phyloP scores from a whole-genome alignment of 2,797 vertebrate species.

The Falco novaeseelandiae region DNA sequence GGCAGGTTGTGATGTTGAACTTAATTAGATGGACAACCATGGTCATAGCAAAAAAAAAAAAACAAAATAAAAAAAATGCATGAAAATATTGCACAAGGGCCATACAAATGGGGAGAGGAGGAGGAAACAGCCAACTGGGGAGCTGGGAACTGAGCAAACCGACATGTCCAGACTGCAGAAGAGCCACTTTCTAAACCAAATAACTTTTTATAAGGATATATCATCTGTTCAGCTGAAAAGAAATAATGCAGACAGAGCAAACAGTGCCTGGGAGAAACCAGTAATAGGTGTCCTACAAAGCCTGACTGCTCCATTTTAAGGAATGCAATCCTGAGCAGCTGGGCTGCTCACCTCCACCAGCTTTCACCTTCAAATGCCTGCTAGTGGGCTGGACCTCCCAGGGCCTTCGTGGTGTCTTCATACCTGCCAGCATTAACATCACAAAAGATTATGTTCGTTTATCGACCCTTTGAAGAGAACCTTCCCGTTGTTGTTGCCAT shows the following conservation, averaged over 20 bases:
- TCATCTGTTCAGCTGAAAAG: neutral
- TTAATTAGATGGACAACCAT: conserved; percentile 13
- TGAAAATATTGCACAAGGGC: neutral
- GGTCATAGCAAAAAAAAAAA: neutral
- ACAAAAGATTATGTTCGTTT: neutral
- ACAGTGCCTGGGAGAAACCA: neutral
- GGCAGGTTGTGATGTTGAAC: neutral
- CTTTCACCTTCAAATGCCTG: neutral
- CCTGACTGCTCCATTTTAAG: neutral
- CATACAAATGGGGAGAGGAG: neutral
- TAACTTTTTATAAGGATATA: neutral
- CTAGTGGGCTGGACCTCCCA: neutral
- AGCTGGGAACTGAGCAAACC: neutral
- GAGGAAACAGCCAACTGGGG: neutral
- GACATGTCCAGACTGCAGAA: neutral
- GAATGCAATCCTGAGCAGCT: neutral
- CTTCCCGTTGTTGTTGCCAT: neutral
- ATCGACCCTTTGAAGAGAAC: neutral
- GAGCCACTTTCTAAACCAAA: neutral
- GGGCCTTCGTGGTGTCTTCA: neutral
- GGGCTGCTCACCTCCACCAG: neutral
- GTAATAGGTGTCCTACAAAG: neutral
- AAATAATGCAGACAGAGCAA: neutral
- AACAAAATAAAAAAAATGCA: neutral
- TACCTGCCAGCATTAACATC: neutral